Conservation (phyloP, 1,140 invertebrate genomes). For the Lordiphosa collinella region DNA sequence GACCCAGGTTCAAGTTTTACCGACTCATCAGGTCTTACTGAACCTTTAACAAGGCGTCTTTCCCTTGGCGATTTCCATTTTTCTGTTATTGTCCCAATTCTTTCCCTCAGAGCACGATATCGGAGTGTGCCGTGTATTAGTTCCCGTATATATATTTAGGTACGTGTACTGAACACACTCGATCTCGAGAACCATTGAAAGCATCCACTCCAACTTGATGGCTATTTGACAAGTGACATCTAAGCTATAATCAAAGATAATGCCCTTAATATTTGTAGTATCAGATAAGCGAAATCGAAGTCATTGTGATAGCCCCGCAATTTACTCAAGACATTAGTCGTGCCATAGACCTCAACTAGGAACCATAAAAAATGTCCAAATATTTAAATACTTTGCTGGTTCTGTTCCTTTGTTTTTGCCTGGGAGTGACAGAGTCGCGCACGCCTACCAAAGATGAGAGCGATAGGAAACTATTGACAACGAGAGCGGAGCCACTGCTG, state of each 20-base stretch:
- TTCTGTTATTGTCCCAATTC: too few relatives aligned
- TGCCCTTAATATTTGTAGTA: conserved; percentile 33
- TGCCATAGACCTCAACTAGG: conserved; percentile 28
- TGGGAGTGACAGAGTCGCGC: conserved; percentile 34
- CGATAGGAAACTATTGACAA: conserved; percentile 35
- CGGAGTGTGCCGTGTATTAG: too few relatives aligned
- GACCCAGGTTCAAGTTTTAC: too few relatives aligned
- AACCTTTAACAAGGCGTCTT: too few relatives aligned
- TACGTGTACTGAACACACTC: too few relatives aligned
- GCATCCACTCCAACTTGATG: too few relatives aligned
- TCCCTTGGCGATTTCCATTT: too few relatives aligned
- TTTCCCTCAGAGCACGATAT: too few relatives aligned
- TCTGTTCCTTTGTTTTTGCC: conserved; percentile 32
- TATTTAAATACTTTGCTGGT: conserved; percentile 46
- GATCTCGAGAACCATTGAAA: too few relatives aligned
- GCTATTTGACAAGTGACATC: too few relatives aligned
- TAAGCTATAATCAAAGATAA: conserved; percentile 75
- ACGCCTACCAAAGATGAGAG: conserved; percentile 30
- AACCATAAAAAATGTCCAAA: not conserved
- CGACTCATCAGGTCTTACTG: too few relatives aligned
- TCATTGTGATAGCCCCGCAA: conserved; percentile 31
- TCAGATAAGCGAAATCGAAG: conserved; percentile 48
- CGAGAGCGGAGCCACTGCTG: conserved; percentile 43
- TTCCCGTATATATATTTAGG: too few relatives aligned
- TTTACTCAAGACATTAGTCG: conserved; percentile 35